These are phyloP conservation scores for Spatulosminthurus flaviceps DNA, from an alignment of 2,888 invertebrate species.

Conservation along the genomic window DNA sequence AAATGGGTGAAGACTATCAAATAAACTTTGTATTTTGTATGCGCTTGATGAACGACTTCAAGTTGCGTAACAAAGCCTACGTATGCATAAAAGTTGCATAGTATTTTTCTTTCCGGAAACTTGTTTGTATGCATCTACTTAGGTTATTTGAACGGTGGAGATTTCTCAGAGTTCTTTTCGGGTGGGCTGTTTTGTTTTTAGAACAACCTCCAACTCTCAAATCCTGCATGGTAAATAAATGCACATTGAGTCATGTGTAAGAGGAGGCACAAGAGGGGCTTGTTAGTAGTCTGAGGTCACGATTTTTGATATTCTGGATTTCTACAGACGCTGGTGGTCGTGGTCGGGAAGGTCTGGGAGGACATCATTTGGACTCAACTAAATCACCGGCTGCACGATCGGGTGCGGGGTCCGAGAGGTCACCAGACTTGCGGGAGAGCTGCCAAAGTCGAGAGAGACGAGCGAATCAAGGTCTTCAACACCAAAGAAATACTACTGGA, in stretches of 20 bases:
- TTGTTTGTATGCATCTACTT: background rate
- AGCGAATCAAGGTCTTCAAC: slow-evolving; percentile 35
- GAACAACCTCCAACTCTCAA: background rate
- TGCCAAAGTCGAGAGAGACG: slow-evolving; percentile 59
- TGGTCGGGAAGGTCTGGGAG: slow-evolving; percentile 59
- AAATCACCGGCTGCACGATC: slow-evolving; percentile 58
- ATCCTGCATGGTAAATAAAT: background rate
- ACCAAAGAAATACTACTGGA: slow-evolving; percentile 40
- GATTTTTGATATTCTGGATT: slow-evolving; percentile 5
- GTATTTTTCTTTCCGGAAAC: slow-evolving; percentile 21
- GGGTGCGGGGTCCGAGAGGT: slow-evolving; percentile 55
- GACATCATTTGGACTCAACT: slow-evolving; percentile 58
- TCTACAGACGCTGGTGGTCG: slow-evolving; percentile 61
- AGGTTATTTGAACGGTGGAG: background rate
- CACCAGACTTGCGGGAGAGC: slow-evolving; percentile 60
- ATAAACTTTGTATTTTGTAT: slow-evolving; percentile 47
- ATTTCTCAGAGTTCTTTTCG: background rate
- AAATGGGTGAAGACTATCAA: slow-evolving; percentile 37
- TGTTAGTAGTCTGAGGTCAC: background rate
- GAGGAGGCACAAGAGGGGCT: background rate
- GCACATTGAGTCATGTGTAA: background rate
- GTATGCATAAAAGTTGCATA: slow-evolving; percentile 20
- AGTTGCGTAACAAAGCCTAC: too few species aligned
- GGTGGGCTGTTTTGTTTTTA: background rate
- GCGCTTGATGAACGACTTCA: slow-evolving; percentile 44